Conservation (phyloP, 2,797 vertebrate species). For the Pyrocephalus nanus region DNA sequence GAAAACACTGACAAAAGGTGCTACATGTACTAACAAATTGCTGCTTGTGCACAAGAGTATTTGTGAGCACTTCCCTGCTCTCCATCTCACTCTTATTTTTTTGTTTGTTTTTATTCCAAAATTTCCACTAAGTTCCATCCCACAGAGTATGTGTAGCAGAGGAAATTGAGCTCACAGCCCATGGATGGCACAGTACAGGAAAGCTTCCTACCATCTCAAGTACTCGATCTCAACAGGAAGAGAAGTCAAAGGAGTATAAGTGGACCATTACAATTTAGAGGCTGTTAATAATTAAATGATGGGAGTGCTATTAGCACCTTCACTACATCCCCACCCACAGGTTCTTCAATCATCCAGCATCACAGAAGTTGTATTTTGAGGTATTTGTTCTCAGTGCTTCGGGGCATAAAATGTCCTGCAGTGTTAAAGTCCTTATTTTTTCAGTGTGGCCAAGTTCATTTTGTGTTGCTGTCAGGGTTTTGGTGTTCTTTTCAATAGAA, state of each 20-base stretch:
- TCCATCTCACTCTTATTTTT: background rate
- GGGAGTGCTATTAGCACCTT: background rate
- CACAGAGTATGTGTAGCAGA: background rate
- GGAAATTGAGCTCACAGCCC: background rate
- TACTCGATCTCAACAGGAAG: background rate
- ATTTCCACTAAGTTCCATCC: background rate
- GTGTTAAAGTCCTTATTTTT: background rate
- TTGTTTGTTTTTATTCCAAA: background rate
- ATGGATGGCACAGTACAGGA: background rate
- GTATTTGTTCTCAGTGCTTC: background rate
- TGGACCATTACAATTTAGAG: conserved; percentile 4
- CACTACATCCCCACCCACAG: background rate
- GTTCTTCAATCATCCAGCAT: background rate
- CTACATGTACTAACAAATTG: background rate
- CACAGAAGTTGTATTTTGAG: background rate
- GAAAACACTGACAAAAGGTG: background rate
- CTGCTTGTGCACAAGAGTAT: background rate
- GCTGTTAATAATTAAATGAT: conserved; percentile 36
- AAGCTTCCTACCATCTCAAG: background rate
- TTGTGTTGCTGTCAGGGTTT: background rate
- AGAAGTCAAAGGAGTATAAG: background rate
- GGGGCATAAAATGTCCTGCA: background rate
- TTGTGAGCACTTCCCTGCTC: background rate
- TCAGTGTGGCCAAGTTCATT: background rate
- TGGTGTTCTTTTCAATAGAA: background rate